phyloP scores from a whole-genome alignment of 2,113 vertebrate genomes.

The Isurus oxyrinchus region DNA sequence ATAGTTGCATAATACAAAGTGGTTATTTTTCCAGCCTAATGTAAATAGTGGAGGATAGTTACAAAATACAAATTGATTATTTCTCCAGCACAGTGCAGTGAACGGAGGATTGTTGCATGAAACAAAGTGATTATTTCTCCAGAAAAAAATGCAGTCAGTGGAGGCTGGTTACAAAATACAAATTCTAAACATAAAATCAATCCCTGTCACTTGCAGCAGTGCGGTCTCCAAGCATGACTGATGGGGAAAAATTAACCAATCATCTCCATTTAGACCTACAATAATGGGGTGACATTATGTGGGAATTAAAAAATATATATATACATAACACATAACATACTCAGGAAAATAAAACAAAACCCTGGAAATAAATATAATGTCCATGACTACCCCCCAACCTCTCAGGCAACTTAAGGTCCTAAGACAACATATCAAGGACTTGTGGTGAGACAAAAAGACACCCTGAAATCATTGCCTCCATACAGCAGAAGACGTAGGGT shows the following conservation, averaged over 20 bases:
- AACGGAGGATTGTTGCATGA: too few relatives aligned
- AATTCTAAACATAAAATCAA: neutral
- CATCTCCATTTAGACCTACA: neutral
- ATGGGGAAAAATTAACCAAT: neutral
- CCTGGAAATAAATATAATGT: neutral
- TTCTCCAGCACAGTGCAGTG: too few relatives aligned
- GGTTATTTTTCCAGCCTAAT: too few relatives aligned
- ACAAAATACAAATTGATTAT: too few relatives aligned
- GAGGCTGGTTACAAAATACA: neutral
- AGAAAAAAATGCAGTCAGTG: neutral
- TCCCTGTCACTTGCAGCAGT: neutral
- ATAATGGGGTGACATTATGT: neutral
- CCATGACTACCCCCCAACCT: neutral
- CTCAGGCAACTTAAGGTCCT: neutral
- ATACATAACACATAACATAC: neutral
- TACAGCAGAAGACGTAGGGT: neutral
- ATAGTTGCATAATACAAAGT: too few relatives aligned
- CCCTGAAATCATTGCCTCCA: neutral
- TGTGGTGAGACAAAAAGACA: neutral
- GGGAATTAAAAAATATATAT: neutral
- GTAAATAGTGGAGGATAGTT: too few relatives aligned
- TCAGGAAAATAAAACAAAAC: neutral
- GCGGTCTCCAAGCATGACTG: neutral
- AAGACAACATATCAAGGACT: neutral
- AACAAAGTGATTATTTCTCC: neutral